These are phyloP conservation scores for Prionailurus bengalensis DNA, from an alignment of 2,113 vertebrate genomes.

Conservation along the genomic window DNA sequence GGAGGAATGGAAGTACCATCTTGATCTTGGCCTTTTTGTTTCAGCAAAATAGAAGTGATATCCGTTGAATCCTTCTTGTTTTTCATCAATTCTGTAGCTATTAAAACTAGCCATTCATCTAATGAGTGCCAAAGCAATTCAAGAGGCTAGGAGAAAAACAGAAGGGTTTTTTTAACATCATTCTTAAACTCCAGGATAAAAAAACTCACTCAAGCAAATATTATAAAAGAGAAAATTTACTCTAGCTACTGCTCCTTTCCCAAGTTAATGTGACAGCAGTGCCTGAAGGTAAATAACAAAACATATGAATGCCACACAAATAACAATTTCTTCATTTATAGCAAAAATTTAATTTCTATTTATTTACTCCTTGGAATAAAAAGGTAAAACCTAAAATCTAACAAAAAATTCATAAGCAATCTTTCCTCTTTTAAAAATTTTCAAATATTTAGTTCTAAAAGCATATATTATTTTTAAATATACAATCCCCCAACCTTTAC, in stretches of 20 bases:
- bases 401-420: constrained; percentile 30
- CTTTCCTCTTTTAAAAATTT: constrained; percentile 44
- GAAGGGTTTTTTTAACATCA: constrained; percentile 10
- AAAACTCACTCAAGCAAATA: constrained; percentile 10
- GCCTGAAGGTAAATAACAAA: constrained; percentile 22
- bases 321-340: constrained; percentile 41
- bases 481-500: neutral
- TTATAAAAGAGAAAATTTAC: constrained; percentile 29
- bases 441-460: constrained; percentile 56
- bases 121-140: constrained; percentile 99
- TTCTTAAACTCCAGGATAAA: constrained; percentile 33
- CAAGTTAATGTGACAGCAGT: constrained; percentile 8
- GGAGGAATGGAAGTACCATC: constrained; percentile 85
- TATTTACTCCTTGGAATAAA: neutral
- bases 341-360: constrained; percentile 42
- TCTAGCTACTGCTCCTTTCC: constrained; percentile 37
- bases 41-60: constrained; percentile 93
- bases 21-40: constrained; percentile 90
- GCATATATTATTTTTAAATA: neutral
- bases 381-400: constrained; percentile 52
- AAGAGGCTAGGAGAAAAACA: constrained; percentile 91
- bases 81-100: constrained; percentile 96
- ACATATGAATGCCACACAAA: constrained; percentile 7
- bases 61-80: constrained; percentile 91
- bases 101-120: constrained; percentile 98